Base-by-base conservation (phyloP, 2,888 invertebrate genomes). In the Drosophila robusta region DNA sequence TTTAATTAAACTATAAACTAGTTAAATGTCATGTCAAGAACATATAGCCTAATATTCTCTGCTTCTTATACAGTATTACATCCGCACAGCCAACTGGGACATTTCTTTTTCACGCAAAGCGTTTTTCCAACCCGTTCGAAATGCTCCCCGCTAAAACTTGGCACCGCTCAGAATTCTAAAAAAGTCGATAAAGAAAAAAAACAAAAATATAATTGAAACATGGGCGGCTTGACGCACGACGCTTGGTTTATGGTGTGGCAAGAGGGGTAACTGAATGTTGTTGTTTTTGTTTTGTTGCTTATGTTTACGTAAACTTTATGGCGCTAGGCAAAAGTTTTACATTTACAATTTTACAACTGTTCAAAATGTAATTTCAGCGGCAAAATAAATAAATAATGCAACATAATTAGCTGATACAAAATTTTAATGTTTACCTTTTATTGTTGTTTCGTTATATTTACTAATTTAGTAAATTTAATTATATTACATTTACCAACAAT, bases 161-260 rank as follows among this genome's bases (percentile, higher is more conserved):
- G 26, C 49, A 52, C 32, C 47, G 49, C 44, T 55, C 26, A 58
- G 44, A 62, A 58, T 56, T 62, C 39, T 52, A 24, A 58, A 75
- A 11, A 75, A 70, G 61, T 70, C 67, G 50, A 74, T 64, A 61
- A 46, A n/a, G n/a, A 73, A 52, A 47, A 38, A 52, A 58, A 76
- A 61, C 36, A 75, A 64, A 72, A 63, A 42, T 65, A 44, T 69
- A 78, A 75, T 69, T 70, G 75, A 75, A 77, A 75, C 68, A 66
- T 63, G 70, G 75, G 16, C 68, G 62, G 62, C 64, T 69, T 46
- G 60, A 56, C 36, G 44, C 73, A 51, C 58, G 62, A 68, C 57
- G 73, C 55, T 52, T 7, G 3, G 57, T n/a, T 11, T 14, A 14
- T 14, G 39, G 14, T 4, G 32, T n/a, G 4, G 12, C 12, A 9